These are phyloP conservation scores for Buathra laborator DNA, from an alignment of 2,888 invertebrate species.

Conservation along the genomic window DNA sequence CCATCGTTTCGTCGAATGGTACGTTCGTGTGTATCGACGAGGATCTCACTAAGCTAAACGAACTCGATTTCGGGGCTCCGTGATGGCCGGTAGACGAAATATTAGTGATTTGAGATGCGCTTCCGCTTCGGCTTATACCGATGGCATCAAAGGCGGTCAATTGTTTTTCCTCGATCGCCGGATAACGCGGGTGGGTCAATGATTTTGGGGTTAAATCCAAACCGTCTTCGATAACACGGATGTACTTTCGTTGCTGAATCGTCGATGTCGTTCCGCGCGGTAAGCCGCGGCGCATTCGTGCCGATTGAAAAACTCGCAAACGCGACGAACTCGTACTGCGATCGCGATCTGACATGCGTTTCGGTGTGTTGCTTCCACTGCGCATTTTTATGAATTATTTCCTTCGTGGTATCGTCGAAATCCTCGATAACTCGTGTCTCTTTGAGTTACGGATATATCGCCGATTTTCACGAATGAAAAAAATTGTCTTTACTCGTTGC, in stretches of 20 bases:
- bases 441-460: too few relatives aligned
- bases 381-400: slow-evolving; percentile 39
- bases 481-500: too few relatives aligned
- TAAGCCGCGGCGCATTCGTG: slow-evolving; percentile 42
- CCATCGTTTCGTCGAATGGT: slow-evolving; percentile 68
- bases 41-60: slow-evolving; percentile 63
- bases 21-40: slow-evolving; percentile 60
- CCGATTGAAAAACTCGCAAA: slow-evolving; percentile 45
- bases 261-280: slow-evolving; percentile 27
- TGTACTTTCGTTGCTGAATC: slow-evolving; percentile 71
- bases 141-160: slow-evolving; percentile 68
- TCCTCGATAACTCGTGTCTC: too few relatives aligned
- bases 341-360: slow-evolving; percentile 29
- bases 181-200: slow-evolving; percentile 81
- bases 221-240: slow-evolving; percentile 78
- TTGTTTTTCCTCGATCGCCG: slow-evolving; percentile 81
- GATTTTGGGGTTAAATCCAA: slow-evolving; percentile 85
- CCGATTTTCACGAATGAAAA: too few relatives aligned
- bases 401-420: too few relatives aligned
- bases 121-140: slow-evolving; percentile 56
- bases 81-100: slow-evolving; percentile 28
- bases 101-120: slow-evolving; percentile 63
- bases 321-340: slow-evolving; percentile 50
- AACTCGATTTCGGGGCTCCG: slow-evolving; percentile 41
- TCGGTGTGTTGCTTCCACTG: slow-evolving; percentile 15